Base-by-base conservation (phyloP, 2,113 vertebrate genomes). In the Percopsis transmontana region DNA sequence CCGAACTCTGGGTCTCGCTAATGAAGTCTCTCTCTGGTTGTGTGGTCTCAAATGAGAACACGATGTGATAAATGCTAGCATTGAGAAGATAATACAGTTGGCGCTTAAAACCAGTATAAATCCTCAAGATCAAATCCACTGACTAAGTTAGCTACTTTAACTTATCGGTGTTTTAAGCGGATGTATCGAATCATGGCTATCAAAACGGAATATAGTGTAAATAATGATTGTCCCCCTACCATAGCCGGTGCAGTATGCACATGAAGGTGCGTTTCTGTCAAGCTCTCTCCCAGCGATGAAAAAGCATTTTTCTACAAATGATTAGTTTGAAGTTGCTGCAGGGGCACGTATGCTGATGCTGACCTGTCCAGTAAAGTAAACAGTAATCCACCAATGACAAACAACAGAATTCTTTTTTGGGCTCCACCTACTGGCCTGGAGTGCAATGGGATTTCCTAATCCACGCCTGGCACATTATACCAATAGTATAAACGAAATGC, bases 171-270 rank as follows among this genome's bases (percentile, higher is more conserved):
- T 44, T 48, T 40, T 23, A 7, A 44, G 2, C 39, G 33, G 14
- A 66, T 18, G 23, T 20, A 48, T 48, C 7, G 24, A 11, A 33
- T 33, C 5, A 33, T 33, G 27, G 27, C 27, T 13, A 62, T 45
- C 12, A 14, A 3, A 45, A 13, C 11, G 12, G 11, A 45, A 5
- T 12, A 2, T 14, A 45, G 15, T 16, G 48, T 18, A 19, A n/a
- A n/a, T n/a, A n/a, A n/a, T n/a, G n/a, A n/a, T n/a, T n/a, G 48
- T 79, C 74, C 18, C 19, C 48, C 27, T 70, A 82, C 75, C 66
- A 23, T 67, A 1, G 12, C 15, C 50, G 20, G 58, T 19, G 58
- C 38, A 15, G 53, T 0, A 54, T 45, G 60, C 48, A 41, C 76
- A 82, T 79, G 1, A 51, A 70, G 24, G 2, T 0, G 12, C 0